Evolutionary conservation across 2,797 vertebrate species (phyloP), one percentile per base, ranked within the genome.

Genomic region (Typhlichthys eigenmanni): DNA sequence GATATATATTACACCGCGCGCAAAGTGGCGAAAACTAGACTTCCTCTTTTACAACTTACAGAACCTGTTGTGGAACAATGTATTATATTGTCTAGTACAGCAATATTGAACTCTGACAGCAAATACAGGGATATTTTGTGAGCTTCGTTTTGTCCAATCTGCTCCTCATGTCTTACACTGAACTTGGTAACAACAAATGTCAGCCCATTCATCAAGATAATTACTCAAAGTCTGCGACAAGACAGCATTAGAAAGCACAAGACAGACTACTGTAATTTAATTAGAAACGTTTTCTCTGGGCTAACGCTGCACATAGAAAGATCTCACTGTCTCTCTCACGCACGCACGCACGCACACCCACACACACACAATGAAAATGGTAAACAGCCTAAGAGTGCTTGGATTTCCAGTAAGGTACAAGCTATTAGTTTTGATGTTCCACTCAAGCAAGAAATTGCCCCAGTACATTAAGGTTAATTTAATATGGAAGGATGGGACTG

Each of bases 161-260:
- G 76, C 87, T 85, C 75, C 12, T 77, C 82, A 76, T 86, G 63
- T 73, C 75, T 80, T 56, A 64, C 29, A 5, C 60, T 50, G 58
- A 73, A 77, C 76, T 74, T 75, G 84, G 79, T 66, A 69, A 43
- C 86, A 87, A 90, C 82, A 74, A 75, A 87, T 87, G 32, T 78
- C 71, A 61, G 66, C 48, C 58, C 66, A 66, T 75, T 85, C 71
- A 80, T 87, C 83, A 81, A 55, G 74, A 80, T 85, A 86, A 88
- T 87, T 80, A 84, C 76, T 74, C 50, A 68, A 69, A 63, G 77
- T 67, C 80, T 75, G 48, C 32, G 58, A 62, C 49, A 17, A 55
- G 63, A 48, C 64, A 78, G 66, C 24, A 69, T 3, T 56, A 73
- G 71, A 81, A 43, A 43, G 9, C 38, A 43, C 55, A 14, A 69